phyloP scores from a whole-genome alignment of 30 jellyfish, hydroid and myxozoan genomes.

The Calvadosia cruxmelitensis region DNA sequence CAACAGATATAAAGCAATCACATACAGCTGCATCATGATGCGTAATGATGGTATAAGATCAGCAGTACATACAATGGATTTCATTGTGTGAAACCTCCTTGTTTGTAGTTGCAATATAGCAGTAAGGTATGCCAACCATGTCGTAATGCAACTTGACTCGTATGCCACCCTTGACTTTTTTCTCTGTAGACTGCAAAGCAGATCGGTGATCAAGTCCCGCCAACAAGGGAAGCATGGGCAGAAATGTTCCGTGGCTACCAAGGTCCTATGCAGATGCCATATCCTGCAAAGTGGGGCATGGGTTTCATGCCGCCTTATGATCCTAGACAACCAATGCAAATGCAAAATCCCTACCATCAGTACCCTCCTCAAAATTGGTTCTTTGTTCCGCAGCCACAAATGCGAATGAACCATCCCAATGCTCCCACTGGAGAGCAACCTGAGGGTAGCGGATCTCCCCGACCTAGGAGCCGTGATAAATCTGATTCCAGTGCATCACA shows the following conservation, averaged over 20 bases:
- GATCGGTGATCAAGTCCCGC: not conserved
- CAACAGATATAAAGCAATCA: too few relatives aligned
- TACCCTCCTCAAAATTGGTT: not conserved
- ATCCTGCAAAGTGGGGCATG: constrained; percentile 37
- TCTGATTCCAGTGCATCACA: not conserved
- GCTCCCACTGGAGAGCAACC: constrained; percentile 4
- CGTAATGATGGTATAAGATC: too few relatives aligned
- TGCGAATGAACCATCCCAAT: constrained; percentile 10
- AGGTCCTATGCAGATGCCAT: constrained; percentile 46
- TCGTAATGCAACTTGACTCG: too few relatives aligned
- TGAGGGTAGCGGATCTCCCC: constrained; percentile 13
- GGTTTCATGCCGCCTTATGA: constrained; percentile 3
- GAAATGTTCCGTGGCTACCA: constrained; percentile 43
- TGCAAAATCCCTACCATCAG: constrained; percentile 10
- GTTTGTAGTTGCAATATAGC: too few relatives aligned
- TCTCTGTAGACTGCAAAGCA: not conserved
- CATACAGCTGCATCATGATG: too few relatives aligned
- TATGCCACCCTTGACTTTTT: too few relatives aligned
- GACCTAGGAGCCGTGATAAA: not conserved
- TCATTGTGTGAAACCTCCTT: too few relatives aligned
- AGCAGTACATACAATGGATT: too few relatives aligned
- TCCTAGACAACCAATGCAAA: constrained; percentile 25
- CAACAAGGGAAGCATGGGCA: constrained; percentile 26
- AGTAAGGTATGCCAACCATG: too few relatives aligned
- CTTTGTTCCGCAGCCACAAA: not conserved